Percentiles rank a stretch among this genome's conserved stretches.
Conservation (phyloP, 1,140 invertebrate genomes). For the Monomorium pharaonis region DNA sequence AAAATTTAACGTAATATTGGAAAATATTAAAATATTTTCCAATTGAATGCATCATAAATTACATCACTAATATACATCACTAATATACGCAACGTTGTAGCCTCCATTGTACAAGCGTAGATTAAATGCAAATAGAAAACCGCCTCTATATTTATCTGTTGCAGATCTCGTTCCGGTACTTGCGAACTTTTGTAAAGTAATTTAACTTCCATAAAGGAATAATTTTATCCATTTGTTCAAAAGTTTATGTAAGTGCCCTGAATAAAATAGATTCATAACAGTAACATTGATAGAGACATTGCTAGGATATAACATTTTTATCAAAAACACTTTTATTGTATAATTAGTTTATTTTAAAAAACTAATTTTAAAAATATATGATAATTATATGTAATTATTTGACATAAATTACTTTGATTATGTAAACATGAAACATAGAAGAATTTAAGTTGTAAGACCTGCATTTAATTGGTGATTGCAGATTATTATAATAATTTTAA, state of each 20-base stretch:
- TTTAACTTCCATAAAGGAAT: slow-evolving; percentile 73
- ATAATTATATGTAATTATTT: neutral
- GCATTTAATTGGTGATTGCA: neutral
- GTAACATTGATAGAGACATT: slow-evolving; percentile 61
- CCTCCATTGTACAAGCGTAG: slow-evolving; percentile 2
- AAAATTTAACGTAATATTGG: neutral
- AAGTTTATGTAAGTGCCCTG: slow-evolving; percentile 62
- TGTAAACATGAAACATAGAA: neutral
- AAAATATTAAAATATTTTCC: slow-evolving; percentile 15
- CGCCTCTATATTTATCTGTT: slow-evolving; percentile 57
- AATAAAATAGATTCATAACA: slow-evolving; percentile 46
- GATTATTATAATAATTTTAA: neutral
- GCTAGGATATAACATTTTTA: slow-evolving; percentile 37
- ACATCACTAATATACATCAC: too few relatives aligned
- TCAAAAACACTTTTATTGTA: slow-evolving; percentile 59
- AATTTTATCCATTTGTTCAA: slow-evolving; percentile 73
- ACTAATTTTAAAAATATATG: neutral
- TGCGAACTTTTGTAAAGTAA: slow-evolving; percentile 68
- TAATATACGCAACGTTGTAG: slow-evolving; percentile 43
- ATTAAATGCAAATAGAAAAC: slow-evolving; percentile 67
- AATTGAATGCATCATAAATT: slow-evolving; percentile 39
- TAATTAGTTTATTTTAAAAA: slow-evolving; percentile 25
- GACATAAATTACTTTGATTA: neutral
- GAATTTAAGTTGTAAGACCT: neutral
- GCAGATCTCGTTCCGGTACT: slow-evolving; percentile 59